A percentile compares a stretch with the other conserved stretches of the same genome.
These are phyloP conservation scores for Falco biarmicus DNA, from an alignment of 2,797 vertebrate species.

Conservation along the genomic window DNA sequence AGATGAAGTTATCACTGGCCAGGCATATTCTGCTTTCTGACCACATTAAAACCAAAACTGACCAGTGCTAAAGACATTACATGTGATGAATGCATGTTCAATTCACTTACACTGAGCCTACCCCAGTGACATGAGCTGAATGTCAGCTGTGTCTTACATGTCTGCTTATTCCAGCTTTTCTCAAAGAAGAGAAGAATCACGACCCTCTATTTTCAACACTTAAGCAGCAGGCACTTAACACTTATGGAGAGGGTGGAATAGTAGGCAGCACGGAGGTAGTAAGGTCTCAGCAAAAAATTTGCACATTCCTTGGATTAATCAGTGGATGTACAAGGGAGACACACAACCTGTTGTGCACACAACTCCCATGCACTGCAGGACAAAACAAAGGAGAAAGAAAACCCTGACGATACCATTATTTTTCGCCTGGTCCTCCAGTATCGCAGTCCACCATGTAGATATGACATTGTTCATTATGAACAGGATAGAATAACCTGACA, in stretches of 20 bases:
- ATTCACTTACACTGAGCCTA: neutral
- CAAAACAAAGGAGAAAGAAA: neutral
- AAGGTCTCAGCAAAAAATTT: neutral
- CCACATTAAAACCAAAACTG: neutral
- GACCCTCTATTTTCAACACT: neutral
- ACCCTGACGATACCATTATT: neutral
- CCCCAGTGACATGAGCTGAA: neutral
- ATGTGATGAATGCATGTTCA: neutral
- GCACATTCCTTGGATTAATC: neutral
- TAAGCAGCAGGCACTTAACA: neutral
- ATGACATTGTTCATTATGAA: neutral
- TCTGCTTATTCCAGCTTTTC: neutral
- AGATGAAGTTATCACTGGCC: neutral
- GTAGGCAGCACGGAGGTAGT: neutral
- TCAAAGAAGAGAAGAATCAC: neutral
- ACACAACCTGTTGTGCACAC: neutral
- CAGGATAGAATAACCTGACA: neutral
- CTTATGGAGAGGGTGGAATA: neutral
- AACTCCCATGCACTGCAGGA: rapidly evolving
- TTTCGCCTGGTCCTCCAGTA: neutral
- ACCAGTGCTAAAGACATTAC: rapidly evolving
- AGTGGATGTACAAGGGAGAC: neutral
- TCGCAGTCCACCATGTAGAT: neutral
- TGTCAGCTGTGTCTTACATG: neutral
- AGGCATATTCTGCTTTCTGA: neutral